Conservation (phyloP, 1,140 invertebrate genomes). For the Cydia fagiglandana region DNA sequence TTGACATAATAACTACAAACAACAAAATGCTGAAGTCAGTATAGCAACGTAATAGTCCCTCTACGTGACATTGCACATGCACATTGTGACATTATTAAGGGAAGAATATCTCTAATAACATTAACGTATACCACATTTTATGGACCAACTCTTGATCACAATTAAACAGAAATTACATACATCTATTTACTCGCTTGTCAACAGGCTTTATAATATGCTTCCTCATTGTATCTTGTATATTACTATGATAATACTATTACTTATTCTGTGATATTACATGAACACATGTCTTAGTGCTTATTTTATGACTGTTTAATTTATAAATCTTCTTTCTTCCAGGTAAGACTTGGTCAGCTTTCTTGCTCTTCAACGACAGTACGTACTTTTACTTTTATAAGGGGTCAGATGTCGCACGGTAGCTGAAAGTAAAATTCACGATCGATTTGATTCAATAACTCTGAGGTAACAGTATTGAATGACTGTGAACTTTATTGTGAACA, state of each 20-base stretch:
- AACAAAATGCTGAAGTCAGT: too few relatives aligned
- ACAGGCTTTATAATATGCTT: background rate
- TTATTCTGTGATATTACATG: too few relatives aligned
- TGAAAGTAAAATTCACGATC: conserved; percentile 36
- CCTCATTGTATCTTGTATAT: conserved; percentile 3
- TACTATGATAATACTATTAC: too few relatives aligned
- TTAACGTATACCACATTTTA: background rate
- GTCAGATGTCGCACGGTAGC: conserved; percentile 32
- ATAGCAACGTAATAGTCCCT: too few relatives aligned
- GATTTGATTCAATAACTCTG: conserved; percentile 24
- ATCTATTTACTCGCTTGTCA: background rate
- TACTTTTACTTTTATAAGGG: conserved; percentile 48
- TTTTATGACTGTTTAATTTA: conserved; percentile 46
- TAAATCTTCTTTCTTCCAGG: conserved; percentile 48
- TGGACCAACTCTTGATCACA: background rate
- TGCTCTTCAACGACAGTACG: conserved; percentile 37
- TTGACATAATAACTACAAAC: too few relatives aligned
- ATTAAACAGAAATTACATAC: background rate
- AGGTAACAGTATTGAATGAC: conserved; percentile 4
- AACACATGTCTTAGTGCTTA: conserved; percentile 41
- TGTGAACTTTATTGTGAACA: conserved; percentile 4
- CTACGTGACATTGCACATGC: too few relatives aligned
- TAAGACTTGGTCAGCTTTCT: conserved; percentile 50
- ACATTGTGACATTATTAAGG: too few relatives aligned
- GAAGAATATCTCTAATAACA: background rate